Conservation (phyloP, 2,888 invertebrate genomes). For the Rugalucina vietnamica region DNA sequence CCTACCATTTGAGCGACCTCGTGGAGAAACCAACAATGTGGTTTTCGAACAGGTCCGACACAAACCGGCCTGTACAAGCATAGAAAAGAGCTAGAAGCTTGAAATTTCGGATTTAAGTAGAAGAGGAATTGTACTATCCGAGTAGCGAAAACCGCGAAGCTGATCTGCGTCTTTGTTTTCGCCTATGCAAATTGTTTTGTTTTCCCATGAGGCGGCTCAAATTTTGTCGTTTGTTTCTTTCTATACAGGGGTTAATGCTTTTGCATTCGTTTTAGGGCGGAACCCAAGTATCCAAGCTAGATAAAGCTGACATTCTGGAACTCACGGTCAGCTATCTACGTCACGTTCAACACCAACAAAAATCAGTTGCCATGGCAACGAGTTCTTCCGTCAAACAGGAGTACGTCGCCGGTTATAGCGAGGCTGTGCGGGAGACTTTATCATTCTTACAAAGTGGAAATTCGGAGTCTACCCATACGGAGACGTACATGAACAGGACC, state of each 20-base stretch:
- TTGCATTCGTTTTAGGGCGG: conserved; percentile 53
- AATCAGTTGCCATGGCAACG: not conserved
- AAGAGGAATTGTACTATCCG: too few species aligned
- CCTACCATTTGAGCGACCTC: not conserved
- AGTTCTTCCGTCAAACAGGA: not conserved
- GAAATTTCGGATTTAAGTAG: too few species aligned
- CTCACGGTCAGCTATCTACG: conserved; percentile 62
- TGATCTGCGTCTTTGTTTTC: too few species aligned
- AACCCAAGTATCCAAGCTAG: conserved; percentile 61
- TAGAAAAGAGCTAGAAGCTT: too few species aligned
- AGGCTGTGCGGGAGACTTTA: not conserved
- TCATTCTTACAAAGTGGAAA: not conserved
- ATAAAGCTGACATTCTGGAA: conserved; percentile 62
- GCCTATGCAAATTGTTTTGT: too few species aligned
- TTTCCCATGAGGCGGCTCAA: too few species aligned
- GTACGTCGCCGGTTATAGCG: not conserved
- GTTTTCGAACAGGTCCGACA: too few species aligned
- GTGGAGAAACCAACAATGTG: too few species aligned
- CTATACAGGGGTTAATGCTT: conserved; percentile 24
- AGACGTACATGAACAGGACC: not conserved
- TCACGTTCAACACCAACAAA: conserved; percentile 52
- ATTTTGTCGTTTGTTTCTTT: too few species aligned
- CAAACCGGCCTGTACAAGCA: too few species aligned
- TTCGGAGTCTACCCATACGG: not conserved
- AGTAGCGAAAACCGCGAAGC: too few species aligned